Evolutionary conservation across 2,888 invertebrate species (phyloP), one percentile per base, ranked within the genome.

Genomic region (Harpagoxenus sublaevis): DNA sequence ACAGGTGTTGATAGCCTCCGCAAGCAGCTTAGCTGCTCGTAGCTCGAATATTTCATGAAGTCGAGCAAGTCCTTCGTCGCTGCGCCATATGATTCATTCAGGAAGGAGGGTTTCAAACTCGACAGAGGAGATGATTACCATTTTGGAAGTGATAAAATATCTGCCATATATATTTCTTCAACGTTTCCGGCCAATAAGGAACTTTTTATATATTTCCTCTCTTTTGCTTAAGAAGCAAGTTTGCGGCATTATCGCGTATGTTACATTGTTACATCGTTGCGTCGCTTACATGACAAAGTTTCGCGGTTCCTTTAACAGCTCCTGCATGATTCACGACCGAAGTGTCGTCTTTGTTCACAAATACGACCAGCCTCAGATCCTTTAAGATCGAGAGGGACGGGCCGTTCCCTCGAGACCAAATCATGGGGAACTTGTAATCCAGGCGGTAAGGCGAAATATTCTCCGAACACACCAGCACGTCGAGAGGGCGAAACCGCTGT

Each of bases 21-120:
- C 89, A 91, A 92, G 89, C 89, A 91, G 89, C 89, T 86, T 89
- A 89, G 91, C 92, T 91, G 89, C 90, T 87, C 90, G 89, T 79
- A 89, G 70, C 81, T 79, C 89, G 91, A 93, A 94, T 94, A 93
- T 93, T 94, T 93, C 91, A 94, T 93, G 92, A 93, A 91, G 85
- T 60, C 86, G 75, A 85, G 73, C 75, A 84, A 85, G 85, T 88
- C 84, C 73, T 77, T 75, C 84, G 74, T 85, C 83, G 68, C 83
- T 86, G 87, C 60, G 18, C 66, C 68, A 78, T 87, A 92, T 90
- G 86, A 87, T 90, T 89, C 86, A 91, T 88, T 89, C 83, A 71
- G 35, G 73, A 71, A 78, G 60, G 81, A 71, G 63, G 84, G 71
- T 65, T 63, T 70, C 79, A 79, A 86, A 70, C 83, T 78, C 83